Base-by-base conservation (phyloP, 1,140 invertebrate genomes). In the Aphelinus certus region DNA sequence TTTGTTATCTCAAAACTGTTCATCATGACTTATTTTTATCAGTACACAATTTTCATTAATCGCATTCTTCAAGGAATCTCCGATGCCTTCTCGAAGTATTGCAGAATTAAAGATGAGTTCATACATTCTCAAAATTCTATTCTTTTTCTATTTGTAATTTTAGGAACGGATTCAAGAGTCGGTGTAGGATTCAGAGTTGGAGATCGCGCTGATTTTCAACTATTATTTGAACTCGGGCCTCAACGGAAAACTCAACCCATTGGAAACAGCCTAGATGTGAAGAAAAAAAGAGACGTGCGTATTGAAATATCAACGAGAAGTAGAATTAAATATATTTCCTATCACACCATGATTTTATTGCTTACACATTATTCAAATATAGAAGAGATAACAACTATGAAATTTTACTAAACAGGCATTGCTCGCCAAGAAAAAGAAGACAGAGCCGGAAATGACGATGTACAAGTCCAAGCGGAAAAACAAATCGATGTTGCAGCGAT, bases 121-220 rank as follows among this genome's bases (percentile, higher is more conserved):
- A 26, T 26, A 26, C 26, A 26, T 26, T 26, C 26, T 26, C 26
- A 26, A 26, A 26, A 26, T 26, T 26, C 26, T 26, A 26, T 26
- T 26, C 0, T 26, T 26, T 26, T 26, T 26, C 26, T 26, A 26
- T 77, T 56, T 71, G 66, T 77, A 72, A 85, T 88, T 46, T 57
- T 83, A 95, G 94, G 94, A 76, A 94, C 93, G 46, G 94, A 95
- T 84, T 94, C 94, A 1, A 90, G 93, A 61, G 67, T 95, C 26
- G 94, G 94, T 1, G 91, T 94, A 79, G 94, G 94, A 1, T 95
- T 94, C 82, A 89, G 93, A 51, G 86, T 95, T 3, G 94, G 94
- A 1, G 90, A 94, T 67, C 92, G 94, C 84, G 94, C 94, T 0
- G 94, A 95, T 84, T 91, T 95, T 79, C 94, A 95, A 83, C 85